Evolutionary conservation across 2,888 invertebrate genomes (phyloP).

Genomic region (Sympetrum striolatum): DNA sequence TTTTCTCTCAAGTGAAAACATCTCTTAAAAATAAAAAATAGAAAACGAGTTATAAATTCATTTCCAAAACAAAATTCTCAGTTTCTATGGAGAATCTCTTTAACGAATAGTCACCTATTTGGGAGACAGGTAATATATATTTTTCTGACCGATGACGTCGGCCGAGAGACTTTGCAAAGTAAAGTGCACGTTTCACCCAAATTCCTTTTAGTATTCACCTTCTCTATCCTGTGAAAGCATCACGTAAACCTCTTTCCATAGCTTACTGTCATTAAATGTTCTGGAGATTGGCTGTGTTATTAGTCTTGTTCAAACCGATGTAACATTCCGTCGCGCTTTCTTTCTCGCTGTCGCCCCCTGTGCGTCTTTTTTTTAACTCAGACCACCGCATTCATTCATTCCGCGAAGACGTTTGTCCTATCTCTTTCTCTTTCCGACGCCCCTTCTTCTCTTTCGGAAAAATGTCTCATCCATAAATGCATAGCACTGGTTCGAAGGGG

Average conservation of each 20-base stretch:
- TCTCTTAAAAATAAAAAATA: not conserved
- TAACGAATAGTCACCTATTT: not conserved
- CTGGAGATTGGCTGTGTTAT: not conserved
- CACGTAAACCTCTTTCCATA: not conserved
- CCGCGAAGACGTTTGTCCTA: not conserved
- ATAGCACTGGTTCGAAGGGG: not conserved
- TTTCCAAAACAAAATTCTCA: not conserved
- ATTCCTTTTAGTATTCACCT: not conserved
- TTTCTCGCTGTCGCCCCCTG: not conserved
- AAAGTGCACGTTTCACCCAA: not conserved
- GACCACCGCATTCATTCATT: not conserved
- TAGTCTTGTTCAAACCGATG: not conserved
- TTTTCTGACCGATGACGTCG: not conserved
- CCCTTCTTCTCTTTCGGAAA: not conserved
- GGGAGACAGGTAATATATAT: not conserved
- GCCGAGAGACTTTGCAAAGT: slow-evolving; percentile 26
- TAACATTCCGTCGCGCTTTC: not conserved
- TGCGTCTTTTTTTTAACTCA: not conserved
- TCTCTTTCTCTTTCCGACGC: not conserved
- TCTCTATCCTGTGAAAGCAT: not conserved
- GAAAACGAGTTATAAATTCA: not conserved
- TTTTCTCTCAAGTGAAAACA: not conserved
- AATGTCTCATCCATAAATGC: not conserved
- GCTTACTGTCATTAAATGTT: not conserved
- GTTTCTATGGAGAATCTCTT: not conserved